Base-by-base conservation (phyloP, 1,140 invertebrate genomes). In the Calephelis virginiensis region DNA sequence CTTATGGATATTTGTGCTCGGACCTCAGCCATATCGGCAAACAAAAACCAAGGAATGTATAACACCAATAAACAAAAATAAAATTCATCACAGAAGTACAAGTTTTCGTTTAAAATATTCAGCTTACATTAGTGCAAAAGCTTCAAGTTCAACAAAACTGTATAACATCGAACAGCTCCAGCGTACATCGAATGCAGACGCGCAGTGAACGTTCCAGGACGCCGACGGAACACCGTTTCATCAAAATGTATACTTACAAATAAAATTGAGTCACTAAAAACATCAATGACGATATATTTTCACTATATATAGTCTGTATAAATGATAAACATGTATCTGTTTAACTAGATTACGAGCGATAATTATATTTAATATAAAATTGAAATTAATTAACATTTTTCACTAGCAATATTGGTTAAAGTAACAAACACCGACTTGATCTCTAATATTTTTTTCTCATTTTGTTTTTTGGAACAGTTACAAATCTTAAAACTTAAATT, bases 11-110 rank as follows among this genome's bases (percentile, higher is more conserved):
- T 43, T 43, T 43, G 40, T 43, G 7, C 40, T 43, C 40, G 40
- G 8, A 43, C 40, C 40, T 43, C 40, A 9, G 40, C 8, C 40
- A 9, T 9, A 43, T 47, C 61, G 43, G 53, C 49, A 76, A 77
- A 75, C 72, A 73, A 80, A 77, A 80, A 72, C 78, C 75, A 81
- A 85, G 87, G 87, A 90, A 90, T 90, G 85, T 89, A 75, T 74
- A 83, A 82, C 77, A 78, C 77, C 74, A 74, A 85, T 82, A 81
- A 79, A 62, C 56, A 67, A 53, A 64, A 62, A 69, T 69, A 66
- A 38, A 66, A 56, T 62, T 80, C 82, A 88, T 90, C 85, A 90
- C 85, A 90, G 79, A 88, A 88, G 64, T 68, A 71, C 53, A 59
- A 38, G 28, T 38, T 59, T 59, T 17, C 28, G 28, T 59, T 59